Percentiles rank a stretch among this genome's conserved stretches.
Evolutionary conservation across 2,888 invertebrate species (phyloP).

Genomic region (Drosophila gaucha): DNA sequence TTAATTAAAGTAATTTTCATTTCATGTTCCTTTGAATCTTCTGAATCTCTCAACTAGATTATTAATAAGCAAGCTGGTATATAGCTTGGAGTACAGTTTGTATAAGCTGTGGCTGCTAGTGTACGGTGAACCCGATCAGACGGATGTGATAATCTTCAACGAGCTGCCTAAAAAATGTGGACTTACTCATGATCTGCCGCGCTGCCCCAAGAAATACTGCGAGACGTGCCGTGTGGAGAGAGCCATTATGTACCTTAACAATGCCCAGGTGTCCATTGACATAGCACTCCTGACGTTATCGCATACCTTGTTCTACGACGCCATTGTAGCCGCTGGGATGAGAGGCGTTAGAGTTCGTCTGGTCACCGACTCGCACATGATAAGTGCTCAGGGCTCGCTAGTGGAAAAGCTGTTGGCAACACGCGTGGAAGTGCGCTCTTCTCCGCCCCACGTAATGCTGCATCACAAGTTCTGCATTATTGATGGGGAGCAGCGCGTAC

Average conservation of each 20-base stretch:
- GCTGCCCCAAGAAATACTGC: conserved; percentile 3
- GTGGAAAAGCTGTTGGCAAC: background rate
- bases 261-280: conserved; percentile 10
- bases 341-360: conserved; percentile 1
- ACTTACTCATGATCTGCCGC: fast-evolving
- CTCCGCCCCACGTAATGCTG: conserved; percentile 6
- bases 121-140: conserved; percentile 1
- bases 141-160: conserved; percentile 2
- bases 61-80: background rate
- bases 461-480: conserved; percentile 19
- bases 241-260: background rate
- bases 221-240: background rate
- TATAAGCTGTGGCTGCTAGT: conserved; percentile 4
- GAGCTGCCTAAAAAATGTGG: background rate
- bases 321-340: background rate
- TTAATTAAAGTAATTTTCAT: too few relatives aligned
- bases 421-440: background rate
- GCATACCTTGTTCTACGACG: background rate
- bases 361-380: conserved; percentile 18
- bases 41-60: fast-evolving
- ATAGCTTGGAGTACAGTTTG: background rate
- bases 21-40: background rate
- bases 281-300: conserved; percentile 6
- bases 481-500: conserved; percentile 10
- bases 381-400: conserved; percentile 1